A percentile compares a stretch with the other conserved stretches of the same genome.
Evolutionary conservation across 2,888 invertebrate species (phyloP).

Genomic region (Fissipunctia ypsillon): DNA sequence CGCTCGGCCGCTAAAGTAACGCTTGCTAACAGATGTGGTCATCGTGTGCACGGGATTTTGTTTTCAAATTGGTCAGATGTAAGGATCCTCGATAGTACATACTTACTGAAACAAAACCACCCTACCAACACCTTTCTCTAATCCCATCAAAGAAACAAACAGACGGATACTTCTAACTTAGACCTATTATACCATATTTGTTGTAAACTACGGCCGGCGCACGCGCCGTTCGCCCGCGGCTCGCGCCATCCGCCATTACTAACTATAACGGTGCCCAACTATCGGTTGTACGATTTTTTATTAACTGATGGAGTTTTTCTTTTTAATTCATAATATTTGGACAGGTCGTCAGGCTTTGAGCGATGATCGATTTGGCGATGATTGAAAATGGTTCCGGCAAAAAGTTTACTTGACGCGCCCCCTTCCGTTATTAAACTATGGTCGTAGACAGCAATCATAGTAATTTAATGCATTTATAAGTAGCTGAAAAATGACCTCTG

Average conservation of each 20-base stretch:
- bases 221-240: constrained; percentile 67
- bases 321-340: constrained; percentile 56
- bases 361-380: constrained; percentile 28
- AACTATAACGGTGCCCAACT: constrained; percentile 62
- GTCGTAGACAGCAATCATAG: background rate
- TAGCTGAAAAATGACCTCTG: background rate
- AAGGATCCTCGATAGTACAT: no score
- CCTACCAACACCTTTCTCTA: constrained; percentile 21
- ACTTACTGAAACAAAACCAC: constrained; percentile 4
- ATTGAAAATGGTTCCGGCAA: constrained; percentile 38
- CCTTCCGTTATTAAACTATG: background rate
- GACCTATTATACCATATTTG: constrained; percentile 67
- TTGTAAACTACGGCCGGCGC: constrained; percentile 55
- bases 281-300: constrained; percentile 54
- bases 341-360: constrained; percentile 30
- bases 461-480: background rate
- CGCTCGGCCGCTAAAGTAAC: no score
- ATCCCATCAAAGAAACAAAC: constrained; percentile 58
- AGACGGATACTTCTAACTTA: constrained; percentile 62
- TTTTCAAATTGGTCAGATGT: no score
- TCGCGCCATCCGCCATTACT: constrained; percentile 57
- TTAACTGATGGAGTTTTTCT: constrained; percentile 45
- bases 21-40: no score
- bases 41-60: no score
- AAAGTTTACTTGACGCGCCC: constrained; percentile 17